A percentile compares a stretch with the other conserved stretches of the same genome.
These are phyloP conservation scores for Sylvilagus bachmani DNA, from an alignment of 2,113 vertebrate species.

Conservation along the genomic window DNA sequence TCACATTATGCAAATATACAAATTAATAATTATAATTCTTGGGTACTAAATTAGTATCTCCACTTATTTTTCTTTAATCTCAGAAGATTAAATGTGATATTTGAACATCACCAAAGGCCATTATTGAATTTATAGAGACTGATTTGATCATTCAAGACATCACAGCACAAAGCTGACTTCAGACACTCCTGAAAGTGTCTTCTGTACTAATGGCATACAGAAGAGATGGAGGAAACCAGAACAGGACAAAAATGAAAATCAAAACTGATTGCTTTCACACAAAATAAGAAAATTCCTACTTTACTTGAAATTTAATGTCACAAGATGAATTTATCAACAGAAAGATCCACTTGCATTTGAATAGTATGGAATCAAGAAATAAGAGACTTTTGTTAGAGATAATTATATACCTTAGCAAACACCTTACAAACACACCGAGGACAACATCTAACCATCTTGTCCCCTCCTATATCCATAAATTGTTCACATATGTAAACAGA, in stretches of 20 bases:
- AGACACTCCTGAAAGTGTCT: background rate
- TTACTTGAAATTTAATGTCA: constrained; percentile 28
- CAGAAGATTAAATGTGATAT: background rate
- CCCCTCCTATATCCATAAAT: background rate
- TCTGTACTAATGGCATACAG: background rate
- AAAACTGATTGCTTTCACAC: constrained; percentile 44
- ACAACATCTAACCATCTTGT: background rate
- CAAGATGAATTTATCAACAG: background rate
- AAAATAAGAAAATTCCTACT: background rate
- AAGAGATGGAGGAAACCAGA: background rate
- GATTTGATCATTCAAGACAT: background rate
- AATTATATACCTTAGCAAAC: background rate
- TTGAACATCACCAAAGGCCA: background rate
- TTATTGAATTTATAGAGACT: background rate
- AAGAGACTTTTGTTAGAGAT: background rate
- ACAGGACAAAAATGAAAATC: background rate
- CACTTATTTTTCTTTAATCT: constrained; percentile 32
- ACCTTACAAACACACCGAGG: background rate
- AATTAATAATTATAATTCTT: constrained; percentile 31
- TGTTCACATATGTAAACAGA: background rate
- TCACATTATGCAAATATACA: background rate
- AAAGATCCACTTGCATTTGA: background rate
- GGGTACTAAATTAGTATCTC: background rate
- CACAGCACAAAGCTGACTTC: background rate
- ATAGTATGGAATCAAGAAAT: background rate